Evolutionary conservation across 2,113 vertebrate species (phyloP).

Genomic region (Motacilla tschutschensis): DNA sequence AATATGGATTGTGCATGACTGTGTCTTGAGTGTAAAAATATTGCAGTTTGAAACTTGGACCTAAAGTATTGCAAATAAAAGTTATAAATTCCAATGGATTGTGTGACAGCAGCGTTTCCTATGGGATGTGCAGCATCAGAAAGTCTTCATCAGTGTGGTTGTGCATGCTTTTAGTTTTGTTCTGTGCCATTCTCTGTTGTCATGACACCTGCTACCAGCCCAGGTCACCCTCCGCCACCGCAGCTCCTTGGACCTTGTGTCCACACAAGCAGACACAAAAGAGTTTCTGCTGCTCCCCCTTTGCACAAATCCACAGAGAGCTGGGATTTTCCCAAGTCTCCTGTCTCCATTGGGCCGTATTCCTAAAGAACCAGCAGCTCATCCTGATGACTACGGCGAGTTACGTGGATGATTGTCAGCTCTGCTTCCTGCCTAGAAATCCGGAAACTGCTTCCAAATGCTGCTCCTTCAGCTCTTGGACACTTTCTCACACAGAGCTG

Average conservation of each 20-base stretch:
- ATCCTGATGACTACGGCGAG: accelerated
- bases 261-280: neutral
- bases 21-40: constrained; percentile 98
- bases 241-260: neutral
- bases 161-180: neutral
- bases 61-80: constrained; percentile 89
- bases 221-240: neutral
- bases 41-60: constrained; percentile 96
- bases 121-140: accelerated
- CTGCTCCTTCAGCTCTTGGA: neutral
- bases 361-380: neutral
- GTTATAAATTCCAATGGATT: constrained; percentile 65
- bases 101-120: constrained; percentile 2
- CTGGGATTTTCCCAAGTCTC: neutral
- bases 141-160: neutral
- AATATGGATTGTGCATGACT: constrained; percentile 98
- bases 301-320: neutral
- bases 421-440: neutral
- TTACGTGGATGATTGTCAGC: neutral
- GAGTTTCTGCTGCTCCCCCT: neutral
- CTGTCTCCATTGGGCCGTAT: neutral
- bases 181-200: neutral
- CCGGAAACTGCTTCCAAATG: neutral
- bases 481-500: neutral
- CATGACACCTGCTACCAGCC: neutral